Evolutionary conservation across 2,888 invertebrate species (phyloP).

Genomic region (Panopea generosa): DNA sequence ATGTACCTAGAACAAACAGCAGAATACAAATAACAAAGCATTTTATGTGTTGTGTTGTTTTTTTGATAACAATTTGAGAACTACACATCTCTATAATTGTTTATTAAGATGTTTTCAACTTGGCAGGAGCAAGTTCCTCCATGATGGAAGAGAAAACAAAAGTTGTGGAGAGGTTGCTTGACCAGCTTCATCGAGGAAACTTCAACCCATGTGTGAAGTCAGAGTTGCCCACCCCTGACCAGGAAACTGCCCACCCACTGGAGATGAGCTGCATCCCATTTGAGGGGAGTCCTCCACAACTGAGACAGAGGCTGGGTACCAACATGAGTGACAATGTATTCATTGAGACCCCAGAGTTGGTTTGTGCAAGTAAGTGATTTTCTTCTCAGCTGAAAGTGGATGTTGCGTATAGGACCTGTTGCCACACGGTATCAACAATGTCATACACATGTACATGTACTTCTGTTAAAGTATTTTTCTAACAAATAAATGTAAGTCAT

Average conservation of each 20-base stretch:
- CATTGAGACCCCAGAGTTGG: slow-evolving; percentile 58
- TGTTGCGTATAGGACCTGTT: too few species aligned
- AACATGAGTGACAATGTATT: slow-evolving; percentile 48
- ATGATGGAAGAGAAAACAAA: slow-evolving; percentile 73
- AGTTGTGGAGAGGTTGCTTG: slow-evolving; percentile 74
- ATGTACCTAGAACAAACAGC: too few species aligned
- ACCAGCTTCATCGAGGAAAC: slow-evolving; percentile 79
- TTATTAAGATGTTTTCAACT: too few species aligned
- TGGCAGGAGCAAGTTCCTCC: slow-evolving; percentile 79
- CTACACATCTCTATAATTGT: too few species aligned
- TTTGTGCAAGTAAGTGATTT: slow-evolving; percentile 43
- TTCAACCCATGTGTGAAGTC: slow-evolving; percentile 69
- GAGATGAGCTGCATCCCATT: slow-evolving; percentile 78
- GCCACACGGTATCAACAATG: too few species aligned
- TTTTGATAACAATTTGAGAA: too few species aligned
- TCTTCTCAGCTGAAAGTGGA: too few species aligned
- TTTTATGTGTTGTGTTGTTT: too few species aligned
- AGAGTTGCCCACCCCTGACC: slow-evolving; percentile 64
- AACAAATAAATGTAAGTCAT: too few species aligned
- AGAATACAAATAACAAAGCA: too few species aligned
- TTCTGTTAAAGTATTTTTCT: too few species aligned
- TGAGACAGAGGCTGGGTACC: slow-evolving; percentile 46
- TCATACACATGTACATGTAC: too few species aligned
- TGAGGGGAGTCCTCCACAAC: slow-evolving; percentile 70
- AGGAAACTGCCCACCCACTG: slow-evolving; percentile 62